Evolutionary conservation across 35 echinoderm and acorn worm species (phyloP).

Genomic region (Apostichopus japonicus): DNA sequence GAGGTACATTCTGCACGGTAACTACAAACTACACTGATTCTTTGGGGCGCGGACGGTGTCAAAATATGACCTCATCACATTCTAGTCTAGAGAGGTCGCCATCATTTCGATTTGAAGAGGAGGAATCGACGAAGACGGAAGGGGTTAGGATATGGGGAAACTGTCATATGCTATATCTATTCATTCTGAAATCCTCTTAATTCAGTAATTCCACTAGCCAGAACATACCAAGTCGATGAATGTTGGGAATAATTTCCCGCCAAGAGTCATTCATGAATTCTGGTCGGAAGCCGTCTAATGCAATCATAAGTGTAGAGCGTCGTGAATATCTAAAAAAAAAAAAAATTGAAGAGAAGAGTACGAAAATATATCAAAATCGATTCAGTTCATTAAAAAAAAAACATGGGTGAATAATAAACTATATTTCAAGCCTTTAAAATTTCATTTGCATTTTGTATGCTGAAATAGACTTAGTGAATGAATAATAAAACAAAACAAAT

Average conservation of each 20-base stretch:
- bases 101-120: too few species aligned
- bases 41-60: too few species aligned
- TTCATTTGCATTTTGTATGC: too few species aligned
- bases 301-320: conserved; percentile 18
- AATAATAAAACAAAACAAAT: too few species aligned
- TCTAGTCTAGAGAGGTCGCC: too few species aligned
- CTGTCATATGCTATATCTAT: not conserved
- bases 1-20: too few species aligned
- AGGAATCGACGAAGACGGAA: not conserved
- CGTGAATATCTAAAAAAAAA: conserved; percentile 6
- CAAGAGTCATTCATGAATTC: conserved; percentile 38
- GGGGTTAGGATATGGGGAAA: not conserved
- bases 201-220: not conserved
- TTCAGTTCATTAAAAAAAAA: too few species aligned
- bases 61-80: too few species aligned
- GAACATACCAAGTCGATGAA: conserved; percentile 33
- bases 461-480: too few species aligned
- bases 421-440: too few species aligned
- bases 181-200: not conserved
- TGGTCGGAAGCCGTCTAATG: conserved; percentile 43
- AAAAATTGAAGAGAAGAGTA: not conserved
- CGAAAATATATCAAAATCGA: not conserved
- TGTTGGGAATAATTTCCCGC: conserved; percentile 39
- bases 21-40: too few species aligned
- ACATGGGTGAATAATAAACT: too few species aligned